Base-by-base conservation (phyloP, 2,888 invertebrate genomes). In the Synergus gifuensis region DNA sequence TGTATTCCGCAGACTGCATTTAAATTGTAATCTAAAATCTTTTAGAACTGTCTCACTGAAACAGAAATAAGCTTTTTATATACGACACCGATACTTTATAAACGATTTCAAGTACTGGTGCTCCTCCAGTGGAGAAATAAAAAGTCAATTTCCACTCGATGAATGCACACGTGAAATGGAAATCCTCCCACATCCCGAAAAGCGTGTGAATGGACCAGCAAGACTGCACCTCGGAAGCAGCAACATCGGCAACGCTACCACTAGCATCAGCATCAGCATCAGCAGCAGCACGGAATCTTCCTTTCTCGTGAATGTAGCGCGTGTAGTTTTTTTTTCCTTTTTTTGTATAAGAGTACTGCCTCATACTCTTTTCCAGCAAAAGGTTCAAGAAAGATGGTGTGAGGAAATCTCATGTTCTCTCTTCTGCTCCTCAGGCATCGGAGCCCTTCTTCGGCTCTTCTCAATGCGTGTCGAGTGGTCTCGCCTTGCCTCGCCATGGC, bases 391-490 rank as follows among this genome's bases (percentile, higher is more conserved):
- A 16, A 76, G 66, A 76, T 64, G 46, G 60, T 54, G 76, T 67
- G 78, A 76, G 22, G 54, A 49, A 78, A 62, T 63, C n/a, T 40
- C 63, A 16, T 54, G n/a, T n/a, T 54, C 54, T n/a, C 54, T 54
- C 63, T 77, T 18, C 36, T 4, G 36, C 49, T 77, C 22, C 28
- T 36, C 28, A 46, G 63, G 49, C 46, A 63, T 18, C 63, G n/a
- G 67, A 8, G 64, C 62, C 63, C 49, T 54, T 62, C 28, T 66
- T 63, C 40, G 66, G 40, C 42, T 82, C 81, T 84, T 73, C 77
- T 82, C 79, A 63, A 64, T 77, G 79, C 82, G 88, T 86, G 85
- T 86, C 83, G 83, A 85, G 84, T 82, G 82, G 84, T 86, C 85
- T 82, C 84, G 83, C 84, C 84, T 85, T 80, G 83, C 82, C 85